phyloP scores from a whole-genome alignment of 2,888 invertebrate genomes.

The Conistra vaccinii region DNA sequence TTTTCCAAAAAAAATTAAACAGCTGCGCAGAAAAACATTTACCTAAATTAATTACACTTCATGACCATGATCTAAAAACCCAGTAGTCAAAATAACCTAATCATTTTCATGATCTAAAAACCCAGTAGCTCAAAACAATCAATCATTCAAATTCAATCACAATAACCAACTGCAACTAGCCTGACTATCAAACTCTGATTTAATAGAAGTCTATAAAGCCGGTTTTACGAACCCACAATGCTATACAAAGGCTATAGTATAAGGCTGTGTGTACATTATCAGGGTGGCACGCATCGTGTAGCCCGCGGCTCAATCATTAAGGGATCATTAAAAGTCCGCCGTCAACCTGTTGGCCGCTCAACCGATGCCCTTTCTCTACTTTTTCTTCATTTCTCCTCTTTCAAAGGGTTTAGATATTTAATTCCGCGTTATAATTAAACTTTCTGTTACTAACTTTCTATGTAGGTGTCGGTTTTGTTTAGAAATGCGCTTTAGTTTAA shows the following conservation, averaged over 20 bases:
- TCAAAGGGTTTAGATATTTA: constrained; percentile 69
- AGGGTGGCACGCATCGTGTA: constrained; percentile 74
- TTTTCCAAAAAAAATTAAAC: neutral
- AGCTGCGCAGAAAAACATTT: neutral
- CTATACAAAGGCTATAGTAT: constrained; percentile 43
- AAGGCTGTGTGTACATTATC: constrained; percentile 64
- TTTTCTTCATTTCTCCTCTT: constrained; percentile 68
- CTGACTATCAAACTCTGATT: constrained; percentile 21
- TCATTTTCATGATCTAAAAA: neutral
- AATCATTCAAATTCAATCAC: constrained; percentile 21
- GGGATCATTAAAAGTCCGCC: constrained; percentile 83
- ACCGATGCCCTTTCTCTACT: constrained; percentile 73
- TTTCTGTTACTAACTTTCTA: constrained; percentile 38
- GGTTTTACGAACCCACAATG: constrained; percentile 27
- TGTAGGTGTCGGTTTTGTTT: constrained; percentile 16
- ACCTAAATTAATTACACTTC: neutral
- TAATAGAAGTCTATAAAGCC: constrained; percentile 40
- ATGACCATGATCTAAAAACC: neutral
- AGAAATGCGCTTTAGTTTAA: neutral
- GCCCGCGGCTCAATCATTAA: constrained; percentile 84
- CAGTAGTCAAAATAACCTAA: neutral
- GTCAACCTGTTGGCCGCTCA: constrained; percentile 76
- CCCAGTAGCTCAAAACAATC: constrained; percentile 1
- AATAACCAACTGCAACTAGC: constrained; percentile 9
- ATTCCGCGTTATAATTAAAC: constrained; percentile 57